A percentile compares a stretch with the other conserved stretches of the same genome.
Evolutionary conservation across 2,888 invertebrate genomes (phyloP).

Genomic region (Drosophila fungiperda): DNA sequence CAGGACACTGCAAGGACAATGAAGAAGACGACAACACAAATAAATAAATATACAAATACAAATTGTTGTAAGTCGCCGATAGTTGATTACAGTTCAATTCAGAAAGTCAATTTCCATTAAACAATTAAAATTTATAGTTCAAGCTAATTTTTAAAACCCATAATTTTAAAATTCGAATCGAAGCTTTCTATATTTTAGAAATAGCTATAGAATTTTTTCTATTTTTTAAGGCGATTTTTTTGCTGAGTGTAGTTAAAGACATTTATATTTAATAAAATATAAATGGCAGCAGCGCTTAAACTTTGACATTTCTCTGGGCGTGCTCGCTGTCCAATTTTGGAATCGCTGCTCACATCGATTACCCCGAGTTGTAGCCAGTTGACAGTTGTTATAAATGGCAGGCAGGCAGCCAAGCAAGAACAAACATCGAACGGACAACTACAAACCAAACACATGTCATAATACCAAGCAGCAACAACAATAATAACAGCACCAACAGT

Average conservation of each 20-base stretch:
- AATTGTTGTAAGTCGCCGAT: neutral
- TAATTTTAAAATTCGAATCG: no score
- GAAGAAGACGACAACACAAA: neutral
- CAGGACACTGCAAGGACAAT: slow-evolving; percentile 91
- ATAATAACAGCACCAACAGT: slow-evolving; percentile 34
- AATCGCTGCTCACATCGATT: slow-evolving; percentile 58
- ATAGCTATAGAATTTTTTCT: neutral
- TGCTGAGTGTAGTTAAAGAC: slow-evolving; percentile 4
- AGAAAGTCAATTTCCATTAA: neutral
- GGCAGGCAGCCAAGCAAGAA: slow-evolving; percentile 13
- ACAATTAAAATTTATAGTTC: no score
- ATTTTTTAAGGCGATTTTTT: neutral
- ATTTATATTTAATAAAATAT: slow-evolving; percentile 73
- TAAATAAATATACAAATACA: neutral
- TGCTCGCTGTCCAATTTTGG: slow-evolving; percentile 52
- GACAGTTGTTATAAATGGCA: slow-evolving; percentile 80
- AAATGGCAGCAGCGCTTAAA: slow-evolving; percentile 75
- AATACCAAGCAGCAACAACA: slow-evolving; percentile 53
- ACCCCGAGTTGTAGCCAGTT: slow-evolving; percentile 62
- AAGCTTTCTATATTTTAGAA: neutral
- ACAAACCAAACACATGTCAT: slow-evolving; percentile 80
- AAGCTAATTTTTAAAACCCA: no score
- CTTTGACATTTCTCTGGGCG: slow-evolving; percentile 63
- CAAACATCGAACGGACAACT: slow-evolving; percentile 57
- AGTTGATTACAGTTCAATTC: neutral